Percentiles rank a stretch among this genome's conserved stretches.
Evolutionary conservation across 1,140 invertebrate genomes (phyloP).

Genomic region (Anadara kagoshimensis): DNA sequence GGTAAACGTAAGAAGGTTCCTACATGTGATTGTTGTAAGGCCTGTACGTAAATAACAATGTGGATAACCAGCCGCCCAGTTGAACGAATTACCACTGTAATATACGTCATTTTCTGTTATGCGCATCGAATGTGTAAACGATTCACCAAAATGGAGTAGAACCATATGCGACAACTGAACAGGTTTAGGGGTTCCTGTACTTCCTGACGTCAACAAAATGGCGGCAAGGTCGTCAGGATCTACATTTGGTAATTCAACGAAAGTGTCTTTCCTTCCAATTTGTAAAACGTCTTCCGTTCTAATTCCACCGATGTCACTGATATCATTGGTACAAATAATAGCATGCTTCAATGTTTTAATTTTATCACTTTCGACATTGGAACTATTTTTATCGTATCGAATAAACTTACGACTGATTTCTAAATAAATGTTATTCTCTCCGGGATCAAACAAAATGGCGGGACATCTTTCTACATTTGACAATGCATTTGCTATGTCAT

Average conservation of each 20-base stretch:
- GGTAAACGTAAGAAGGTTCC: not conserved
- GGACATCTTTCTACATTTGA: not conserved
- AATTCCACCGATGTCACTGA: not conserved
- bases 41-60: not conserved
- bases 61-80: constrained; percentile 5
- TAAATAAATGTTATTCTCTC: not conserved
- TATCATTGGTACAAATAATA: not conserved
- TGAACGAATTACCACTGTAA: constrained; percentile 15
- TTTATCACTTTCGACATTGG: not conserved
- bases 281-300: not conserved
- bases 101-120: not conserved
- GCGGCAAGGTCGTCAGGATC: constrained; percentile 24
- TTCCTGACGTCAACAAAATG: constrained; percentile 13
- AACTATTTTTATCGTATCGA: not conserved
- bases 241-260: not conserved
- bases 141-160: not conserved
- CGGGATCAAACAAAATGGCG: constrained; percentile 1
- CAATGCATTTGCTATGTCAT: constrained; percentile 7
- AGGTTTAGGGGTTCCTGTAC: constrained; percentile 19
- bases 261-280: not conserved
- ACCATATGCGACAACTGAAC: not conserved
- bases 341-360: not conserved
- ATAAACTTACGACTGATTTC: not conserved
- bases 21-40: not conserved
- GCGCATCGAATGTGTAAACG: not conserved